Evolutionary conservation across 1,140 invertebrate species (phyloP).

Genomic region (Zaprionus kolodkinae): DNA sequence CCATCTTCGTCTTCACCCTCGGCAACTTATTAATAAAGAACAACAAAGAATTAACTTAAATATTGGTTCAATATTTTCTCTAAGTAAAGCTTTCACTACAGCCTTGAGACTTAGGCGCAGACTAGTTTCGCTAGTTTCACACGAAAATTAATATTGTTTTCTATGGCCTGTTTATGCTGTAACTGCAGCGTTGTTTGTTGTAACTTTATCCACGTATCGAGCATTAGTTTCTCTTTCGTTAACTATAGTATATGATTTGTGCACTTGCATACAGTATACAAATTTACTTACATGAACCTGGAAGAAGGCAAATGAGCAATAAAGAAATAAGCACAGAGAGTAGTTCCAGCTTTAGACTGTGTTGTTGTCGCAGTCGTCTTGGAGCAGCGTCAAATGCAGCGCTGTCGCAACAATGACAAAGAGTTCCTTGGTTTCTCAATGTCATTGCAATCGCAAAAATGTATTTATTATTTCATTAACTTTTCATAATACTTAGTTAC

Average conservation of each 20-base stretch:
- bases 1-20: conserved; percentile 86
- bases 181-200: conserved; percentile 42
- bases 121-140: conserved; percentile 78
- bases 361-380: conserved; percentile 17
- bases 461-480: conserved; percentile 13
- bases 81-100: conserved; percentile 9
- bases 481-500: conserved; percentile 7
- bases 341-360: conserved; percentile 21
- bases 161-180: conserved; percentile 35
- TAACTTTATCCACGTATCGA: conserved; percentile 56
- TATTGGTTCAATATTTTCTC: neutral
- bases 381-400: neutral
- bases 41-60: too few species aligned
- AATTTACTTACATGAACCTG: conserved; percentile 47
- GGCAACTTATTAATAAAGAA: conserved; percentile 52
- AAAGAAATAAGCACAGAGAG: conserved; percentile 39
- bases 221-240: conserved; percentile 67
- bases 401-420: conserved; percentile 60
- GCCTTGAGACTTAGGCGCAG: conserved; percentile 29
- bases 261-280: neutral
- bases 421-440: conserved; percentile 45
- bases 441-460: conserved; percentile 27
- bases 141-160: conserved; percentile 80
- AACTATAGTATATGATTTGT: conserved; percentile 18
- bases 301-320: conserved; percentile 44